Base-by-base conservation (phyloP, 2,888 invertebrate genomes). In the Reticulitermes lucifugus region DNA sequence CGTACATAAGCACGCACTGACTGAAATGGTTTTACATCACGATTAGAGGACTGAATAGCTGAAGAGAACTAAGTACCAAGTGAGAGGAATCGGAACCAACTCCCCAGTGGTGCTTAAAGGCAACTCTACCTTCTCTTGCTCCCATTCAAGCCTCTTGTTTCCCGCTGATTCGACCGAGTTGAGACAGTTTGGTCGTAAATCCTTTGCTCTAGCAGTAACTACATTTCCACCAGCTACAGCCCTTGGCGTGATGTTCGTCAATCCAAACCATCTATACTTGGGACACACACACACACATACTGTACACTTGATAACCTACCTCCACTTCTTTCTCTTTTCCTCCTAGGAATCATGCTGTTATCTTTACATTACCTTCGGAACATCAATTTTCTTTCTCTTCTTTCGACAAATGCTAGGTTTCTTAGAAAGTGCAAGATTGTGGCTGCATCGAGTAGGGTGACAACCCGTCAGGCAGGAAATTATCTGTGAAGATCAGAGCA, bases 21-120 rank as follows among this genome's bases (percentile, higher is more conserved):
- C 9, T 35, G 18, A 73, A 73, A 73, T 41, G 5, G 35, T 12
- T 29, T 3, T 3, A 41, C 73, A 21, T 73, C 73, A 73, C 18
- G 41, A 73, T 41, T 21, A 73, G 73, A 73, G 6, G 12, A 14
- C 71, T 25, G 71, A 71, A 29, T 1, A 71, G 71, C 25, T 71
- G 25, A 25, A 29, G 12, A 25, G 71, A 25, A 7, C 12, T 29
- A 25, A 25, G 14, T 29, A 1, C 25, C n/a, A 70, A 29, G 14
- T 55, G 55, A 55, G 18, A 18, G 14, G 18, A 4, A 55, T 55
- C 5, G 35, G 41, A 73, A 73, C 14, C 18, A 73, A 73, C 73
- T 73, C 73, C 73, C 65, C 70, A 21, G 73, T 41, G 73, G 12
- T 41, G 41, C 41, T 73, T 73, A 18, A 73, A 35, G 41, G 73